Conservation (phyloP, 1,140 invertebrate genomes). For the Camponotus pennsylvanicus region DNA sequence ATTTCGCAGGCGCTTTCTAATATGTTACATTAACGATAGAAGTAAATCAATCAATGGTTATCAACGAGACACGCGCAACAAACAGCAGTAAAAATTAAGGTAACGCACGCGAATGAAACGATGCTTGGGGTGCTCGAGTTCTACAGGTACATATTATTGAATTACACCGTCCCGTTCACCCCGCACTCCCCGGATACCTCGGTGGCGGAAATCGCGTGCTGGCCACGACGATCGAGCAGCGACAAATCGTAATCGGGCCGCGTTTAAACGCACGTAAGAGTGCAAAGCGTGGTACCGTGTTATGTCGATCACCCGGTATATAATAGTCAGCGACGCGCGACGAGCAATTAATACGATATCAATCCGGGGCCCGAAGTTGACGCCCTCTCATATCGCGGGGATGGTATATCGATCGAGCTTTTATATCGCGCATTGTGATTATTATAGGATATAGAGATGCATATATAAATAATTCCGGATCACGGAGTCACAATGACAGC, state of each 20-base stretch:
- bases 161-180: conserved; percentile 50
- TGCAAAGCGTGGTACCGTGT: conserved; percentile 34
- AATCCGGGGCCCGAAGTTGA: conserved; percentile 35
- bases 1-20: neutral
- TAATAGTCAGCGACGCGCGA: conserved; percentile 9
- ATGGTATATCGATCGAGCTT: conserved; percentile 11
- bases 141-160: conserved; percentile 64
- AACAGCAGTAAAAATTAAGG: conserved; percentile 65
- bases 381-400: neutral
- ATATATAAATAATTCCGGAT: conserved; percentile 44
- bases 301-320: conserved; percentile 16
- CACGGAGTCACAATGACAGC: neutral
- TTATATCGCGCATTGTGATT: neutral
- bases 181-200: neutral
- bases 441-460: neutral
- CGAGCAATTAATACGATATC: conserved; percentile 66
- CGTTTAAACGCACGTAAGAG: conserved; percentile 60
- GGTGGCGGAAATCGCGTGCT: conserved; percentile 45
- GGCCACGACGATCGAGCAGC: neutral
- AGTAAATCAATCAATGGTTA: conserved; percentile 47
- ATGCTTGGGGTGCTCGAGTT: conserved; percentile 30
- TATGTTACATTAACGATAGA: conserved; percentile 14
- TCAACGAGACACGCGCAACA: conserved; percentile 16
- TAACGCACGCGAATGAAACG: conserved; percentile 70
- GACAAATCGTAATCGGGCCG: conserved; percentile 61